Evolutionary conservation across 2,113 vertebrate species (phyloP), one percentile per base, ranked within the genome.

Genomic region (Rhagologus leucostigma): DNA sequence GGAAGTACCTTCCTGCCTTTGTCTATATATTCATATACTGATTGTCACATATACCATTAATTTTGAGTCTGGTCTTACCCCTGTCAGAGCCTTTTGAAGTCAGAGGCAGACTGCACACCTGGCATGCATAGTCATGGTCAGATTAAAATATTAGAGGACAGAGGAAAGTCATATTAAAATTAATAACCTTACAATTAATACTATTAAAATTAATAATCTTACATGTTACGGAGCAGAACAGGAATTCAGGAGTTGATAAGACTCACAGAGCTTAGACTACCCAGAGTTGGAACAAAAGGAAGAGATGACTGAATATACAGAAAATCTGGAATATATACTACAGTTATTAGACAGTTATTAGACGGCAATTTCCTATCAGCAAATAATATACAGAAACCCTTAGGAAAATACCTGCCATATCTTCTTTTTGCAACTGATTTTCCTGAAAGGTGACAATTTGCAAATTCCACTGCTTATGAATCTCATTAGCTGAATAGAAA

Each of bases 231-330:
- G 21, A 95, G 14, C 13, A 76, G 46, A 87, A 64, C 9, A 46
- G 64, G 14, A 84, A 81, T 32, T 78, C 16, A 14, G 33, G 35
- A 55, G 17, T 39, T 78, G 14, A 69, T 27, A 89, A 55, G n/a
- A 59, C 3, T 6, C 20, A 24, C 0, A 1, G 19, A 87, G 16
- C 16, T 71, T 52, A n/a, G 16, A n/a, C 13, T n/a, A 49, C 3
- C 4, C 6, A 1, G 6, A 57, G 3, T 0, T 53, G 7, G 12
- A 32, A 53, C 7, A 76, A 64, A 75, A 21, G 5, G 4, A 75
- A 79, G 29, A 82, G 2, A 16, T 21, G 4, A 56, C 6, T 21
- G 1, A 30, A 71, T 20, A 60, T 10, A 52, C 7, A 95, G 37
- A 69, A 69, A 80, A 63, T 19, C 7, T 69, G 41, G 11, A 93